These are phyloP conservation scores for Deilephila porcellus DNA, from an alignment of 2,888 invertebrate species.

Conservation along the genomic window DNA sequence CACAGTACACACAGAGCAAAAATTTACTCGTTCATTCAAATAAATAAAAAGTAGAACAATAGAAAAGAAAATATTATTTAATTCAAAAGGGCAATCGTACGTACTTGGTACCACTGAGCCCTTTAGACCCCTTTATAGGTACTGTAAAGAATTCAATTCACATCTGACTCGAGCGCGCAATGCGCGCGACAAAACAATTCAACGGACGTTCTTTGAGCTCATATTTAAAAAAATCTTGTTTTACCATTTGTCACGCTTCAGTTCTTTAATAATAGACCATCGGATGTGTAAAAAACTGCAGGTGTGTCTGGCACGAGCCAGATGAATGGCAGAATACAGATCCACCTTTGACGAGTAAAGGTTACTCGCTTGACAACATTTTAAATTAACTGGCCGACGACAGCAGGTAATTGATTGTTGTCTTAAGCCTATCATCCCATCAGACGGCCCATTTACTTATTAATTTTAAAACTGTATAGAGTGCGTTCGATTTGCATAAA, in stretches of 20 bases:
- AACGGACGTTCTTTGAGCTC: background rate
- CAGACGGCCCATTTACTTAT: slow-evolving; percentile 36
- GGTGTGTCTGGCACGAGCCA: slow-evolving; percentile 40
- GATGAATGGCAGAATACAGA: slow-evolving; percentile 14
- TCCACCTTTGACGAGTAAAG: slow-evolving; percentile 53
- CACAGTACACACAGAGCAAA: no score
- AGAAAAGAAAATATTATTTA: background rate
- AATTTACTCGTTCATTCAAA: no score
- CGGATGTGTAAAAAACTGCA: slow-evolving; percentile 36
- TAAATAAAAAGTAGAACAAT: no score
- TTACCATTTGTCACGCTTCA: slow-evolving; percentile 22
- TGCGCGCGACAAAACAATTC: slow-evolving; percentile 10
- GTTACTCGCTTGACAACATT: slow-evolving; percentile 52
- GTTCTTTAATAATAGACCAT: slow-evolving; percentile 21
- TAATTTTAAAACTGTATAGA: slow-evolving; percentile 37
- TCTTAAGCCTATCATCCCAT: slow-evolving; percentile 49
- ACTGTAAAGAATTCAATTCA: slow-evolving; percentile 13
- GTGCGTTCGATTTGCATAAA: slow-evolving; percentile 19
- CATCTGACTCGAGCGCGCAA: slow-evolving; percentile 12
- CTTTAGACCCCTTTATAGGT: background rate
- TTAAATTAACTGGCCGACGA: slow-evolving; percentile 38
- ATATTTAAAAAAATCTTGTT: slow-evolving; percentile 20
- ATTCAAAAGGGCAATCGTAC: background rate
- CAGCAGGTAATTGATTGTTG: slow-evolving; percentile 46
- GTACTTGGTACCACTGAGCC: background rate